Conservation (phyloP, 2,888 invertebrate species). For the Leucophora obtusa region DNA sequence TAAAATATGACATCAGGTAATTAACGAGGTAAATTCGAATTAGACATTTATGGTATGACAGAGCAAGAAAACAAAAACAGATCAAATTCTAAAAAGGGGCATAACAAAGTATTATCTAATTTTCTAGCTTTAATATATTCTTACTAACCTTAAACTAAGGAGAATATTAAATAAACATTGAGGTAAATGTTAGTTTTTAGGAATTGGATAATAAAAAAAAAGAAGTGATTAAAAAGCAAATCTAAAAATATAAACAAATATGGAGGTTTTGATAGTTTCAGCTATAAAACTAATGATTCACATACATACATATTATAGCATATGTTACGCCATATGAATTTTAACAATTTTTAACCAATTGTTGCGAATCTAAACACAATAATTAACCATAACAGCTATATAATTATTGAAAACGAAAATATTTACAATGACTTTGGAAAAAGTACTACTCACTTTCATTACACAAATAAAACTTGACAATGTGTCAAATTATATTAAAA, state of each 20-base stretch:
- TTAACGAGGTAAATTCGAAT: not conserved
- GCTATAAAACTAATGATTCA: not conserved
- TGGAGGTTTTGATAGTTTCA: not conserved
- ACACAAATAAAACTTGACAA: constrained; percentile 36
- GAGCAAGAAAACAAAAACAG: not conserved
- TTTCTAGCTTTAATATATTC: constrained; percentile 1
- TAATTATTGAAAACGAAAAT: not conserved
- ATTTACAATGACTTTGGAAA: constrained; percentile 5
- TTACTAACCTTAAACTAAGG: too few species aligned
- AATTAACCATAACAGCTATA: constrained; percentile 12
- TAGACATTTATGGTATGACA: not conserved
- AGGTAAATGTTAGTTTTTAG: constrained; percentile 23
- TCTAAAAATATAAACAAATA: not conserved
- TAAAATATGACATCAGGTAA: not conserved
- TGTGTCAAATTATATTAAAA: constrained; percentile 42
- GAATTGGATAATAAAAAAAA: constrained; percentile 15
- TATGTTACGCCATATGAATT: not conserved
- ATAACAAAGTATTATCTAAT: constrained; percentile 24
- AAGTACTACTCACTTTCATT: not conserved
- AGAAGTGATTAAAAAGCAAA: not conserved
- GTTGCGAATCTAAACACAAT: constrained; percentile 18
- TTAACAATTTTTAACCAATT: constrained; percentile 20
- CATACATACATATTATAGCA: too few species aligned
- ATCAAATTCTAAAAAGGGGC: not conserved
- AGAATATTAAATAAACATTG: constrained; percentile 10